Evolutionary conservation across 1,140 invertebrate species (phyloP).

Genomic region (Drosophila ogumai): DNA sequence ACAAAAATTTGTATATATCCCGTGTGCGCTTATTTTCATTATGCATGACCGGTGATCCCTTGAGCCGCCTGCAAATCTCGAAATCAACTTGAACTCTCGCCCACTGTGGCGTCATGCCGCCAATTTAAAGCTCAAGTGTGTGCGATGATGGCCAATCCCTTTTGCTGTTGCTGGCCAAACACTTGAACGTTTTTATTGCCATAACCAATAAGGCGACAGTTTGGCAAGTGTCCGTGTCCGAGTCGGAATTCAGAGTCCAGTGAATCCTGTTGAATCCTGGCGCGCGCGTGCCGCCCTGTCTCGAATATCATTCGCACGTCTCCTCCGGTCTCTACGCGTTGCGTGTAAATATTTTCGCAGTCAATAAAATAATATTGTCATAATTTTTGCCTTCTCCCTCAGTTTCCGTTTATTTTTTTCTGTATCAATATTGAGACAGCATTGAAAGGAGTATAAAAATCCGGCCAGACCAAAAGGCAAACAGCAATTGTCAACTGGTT

Average conservation of each 20-base stretch:
- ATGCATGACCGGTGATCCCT: conserved; percentile 23
- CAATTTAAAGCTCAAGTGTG: conserved; percentile 46
- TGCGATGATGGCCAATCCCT: conserved; percentile 11
- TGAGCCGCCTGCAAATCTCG: conserved; percentile 18
- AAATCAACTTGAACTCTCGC: conserved; percentile 29
- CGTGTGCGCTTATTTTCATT: conserved; percentile 17
- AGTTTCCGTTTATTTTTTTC: conserved; percentile 12
- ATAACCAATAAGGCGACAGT: conserved; percentile 69
- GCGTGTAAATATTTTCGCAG: conserved; percentile 82
- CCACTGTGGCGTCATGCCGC: conserved; percentile 8
- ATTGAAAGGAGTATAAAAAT: conserved; percentile 78
- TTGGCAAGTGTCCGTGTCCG: conserved; percentile 37
- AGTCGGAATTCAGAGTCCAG: not conserved
- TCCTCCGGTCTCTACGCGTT: conserved; percentile 39
- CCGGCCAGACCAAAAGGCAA: conserved; percentile 61
- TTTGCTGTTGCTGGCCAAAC: conserved; percentile 28
- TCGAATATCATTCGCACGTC: conserved; percentile 49
- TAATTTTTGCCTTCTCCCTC: conserved; percentile 56
- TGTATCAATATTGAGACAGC: conserved; percentile 73
- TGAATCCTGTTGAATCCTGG: conserved; percentile 19
- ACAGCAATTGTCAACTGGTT: conserved; percentile 49
- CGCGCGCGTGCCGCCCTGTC: conserved; percentile 55
- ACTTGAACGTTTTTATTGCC: conserved; percentile 66
- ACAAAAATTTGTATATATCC: conserved; percentile 28
- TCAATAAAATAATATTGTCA: conserved; percentile 84